phyloP scores from a whole-genome alignment of 2,888 invertebrate genomes.

The Harpagoxenus sublaevis region DNA sequence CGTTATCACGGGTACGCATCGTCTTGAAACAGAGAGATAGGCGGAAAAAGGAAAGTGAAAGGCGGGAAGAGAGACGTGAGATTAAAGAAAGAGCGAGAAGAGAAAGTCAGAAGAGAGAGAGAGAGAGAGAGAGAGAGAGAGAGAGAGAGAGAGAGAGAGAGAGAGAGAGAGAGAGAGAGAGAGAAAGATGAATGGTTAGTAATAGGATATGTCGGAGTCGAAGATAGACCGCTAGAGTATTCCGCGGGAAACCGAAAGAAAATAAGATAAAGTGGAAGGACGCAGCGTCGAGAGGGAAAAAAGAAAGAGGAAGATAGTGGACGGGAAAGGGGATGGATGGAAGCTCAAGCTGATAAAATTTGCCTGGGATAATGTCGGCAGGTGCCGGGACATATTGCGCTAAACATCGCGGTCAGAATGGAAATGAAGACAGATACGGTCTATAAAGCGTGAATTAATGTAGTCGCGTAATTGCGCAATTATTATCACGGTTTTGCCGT shows the following conservation, averaged over 20 bases:
- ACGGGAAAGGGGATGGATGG: slow-evolving; percentile 1
- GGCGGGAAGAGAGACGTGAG: background rate
- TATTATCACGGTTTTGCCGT: slow-evolving; percentile 41
- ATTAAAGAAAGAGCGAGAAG: background rate
- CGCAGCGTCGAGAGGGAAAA: slow-evolving; percentile 8
- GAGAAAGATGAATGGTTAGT: slow-evolving; percentile 53
- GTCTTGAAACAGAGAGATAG: slow-evolving; percentile 40
- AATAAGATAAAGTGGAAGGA: slow-evolving; percentile 34
- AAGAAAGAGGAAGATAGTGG: slow-evolving; percentile 15
- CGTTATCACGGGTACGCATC: slow-evolving; percentile 45
- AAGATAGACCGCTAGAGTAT: slow-evolving; percentile 53
- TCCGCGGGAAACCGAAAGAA: slow-evolving; percentile 55
- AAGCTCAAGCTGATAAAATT: slow-evolving; percentile 67
- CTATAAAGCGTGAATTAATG: slow-evolving; percentile 69
- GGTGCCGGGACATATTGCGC: slow-evolving; percentile 61
- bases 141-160: slow-evolving; percentile 28
- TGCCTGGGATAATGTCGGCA: slow-evolving; percentile 64
- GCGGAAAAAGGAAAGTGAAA: slow-evolving; percentile 18
- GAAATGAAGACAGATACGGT: slow-evolving; percentile 64
- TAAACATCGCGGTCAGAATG: slow-evolving; percentile 60
- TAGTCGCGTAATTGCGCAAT: slow-evolving; percentile 65
- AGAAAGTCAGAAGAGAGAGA: slow-evolving; percentile 14
- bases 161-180: slow-evolving; percentile 38
- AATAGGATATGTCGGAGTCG: slow-evolving; percentile 45
- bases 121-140: slow-evolving; percentile 37